phyloP scores from a whole-genome alignment of 2,888 invertebrate species.

The Cantharis lateralis region DNA sequence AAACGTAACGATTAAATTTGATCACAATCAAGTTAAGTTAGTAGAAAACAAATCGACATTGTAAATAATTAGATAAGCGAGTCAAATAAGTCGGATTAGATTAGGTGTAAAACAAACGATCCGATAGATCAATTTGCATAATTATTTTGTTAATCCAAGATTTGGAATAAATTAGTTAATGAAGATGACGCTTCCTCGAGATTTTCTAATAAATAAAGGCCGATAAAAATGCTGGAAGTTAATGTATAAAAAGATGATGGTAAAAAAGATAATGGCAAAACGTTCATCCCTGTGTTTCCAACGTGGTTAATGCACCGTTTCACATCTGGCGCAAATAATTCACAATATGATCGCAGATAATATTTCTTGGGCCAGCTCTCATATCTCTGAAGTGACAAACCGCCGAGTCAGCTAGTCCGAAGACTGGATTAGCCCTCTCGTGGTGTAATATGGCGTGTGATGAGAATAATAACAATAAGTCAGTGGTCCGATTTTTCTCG shows the following conservation, averaged over 20 bases:
- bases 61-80: slow-evolving; percentile 4
- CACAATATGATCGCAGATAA: slow-evolving; percentile 51
- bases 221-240: slow-evolving; percentile 36
- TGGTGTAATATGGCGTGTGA: slow-evolving; percentile 55
- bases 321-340: slow-evolving; percentile 53
- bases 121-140: slow-evolving; percentile 3
- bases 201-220: slow-evolving; percentile 4
- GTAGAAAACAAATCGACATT: neutral
- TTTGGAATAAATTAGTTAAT: neutral
- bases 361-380: slow-evolving; percentile 52
- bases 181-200: neutral
- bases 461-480: slow-evolving; percentile 57
- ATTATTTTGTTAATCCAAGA: neutral
- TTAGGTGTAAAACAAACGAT: neutral
- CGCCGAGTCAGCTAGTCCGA: slow-evolving; percentile 53
- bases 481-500: slow-evolving; percentile 46
- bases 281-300: slow-evolving; percentile 28
- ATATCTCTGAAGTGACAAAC: slow-evolving; percentile 55
- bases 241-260: slow-evolving; percentile 31
- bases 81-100: neutral
- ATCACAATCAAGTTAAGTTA: slow-evolving; percentile 2
- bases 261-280: slow-evolving; percentile 36
- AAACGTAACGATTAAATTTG: neutral
- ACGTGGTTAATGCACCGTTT: slow-evolving; percentile 35
- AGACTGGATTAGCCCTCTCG: slow-evolving; percentile 51